Evolutionary conservation across 2,888 invertebrate genomes (phyloP), one percentile per base, ranked within the genome.

Genomic region (Leptodirus hochenwartii): DNA sequence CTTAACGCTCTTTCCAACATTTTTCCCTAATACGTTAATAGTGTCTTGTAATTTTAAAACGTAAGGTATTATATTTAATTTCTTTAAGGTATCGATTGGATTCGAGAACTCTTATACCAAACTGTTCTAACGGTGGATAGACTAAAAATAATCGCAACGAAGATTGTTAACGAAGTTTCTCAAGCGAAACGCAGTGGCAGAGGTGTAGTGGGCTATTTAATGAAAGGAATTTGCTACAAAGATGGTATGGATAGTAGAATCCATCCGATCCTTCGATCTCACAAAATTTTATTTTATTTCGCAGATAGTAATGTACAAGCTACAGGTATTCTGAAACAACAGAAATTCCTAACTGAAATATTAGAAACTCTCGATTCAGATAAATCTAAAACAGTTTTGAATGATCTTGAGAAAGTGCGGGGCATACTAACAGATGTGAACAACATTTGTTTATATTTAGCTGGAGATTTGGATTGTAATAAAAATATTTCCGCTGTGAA

Each of bases 81-180:
- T n/a, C 61, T 62, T 10, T 63, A 64, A 37, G 78, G 82, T 0
- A 68, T 90, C 8, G 60, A 69, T 29, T 85, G 82, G 70, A 51
- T 87, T 29, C 64, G 69, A 38, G 79, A 87, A 42, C 58, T 90
- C 15, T 47, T 90, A 16, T 78, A 70, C 44, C 53, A 69, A 5
- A 69, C 77, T 1, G 64, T 71, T 39, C 67, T 87, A 40, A 73
- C 70, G 0, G 62, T 66, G 9, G 81, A 84, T 29, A 59, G 87
- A 37, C 51, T 87, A 25, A 66, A 74, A 42, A 73, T 84, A 15
- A 72, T 81, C 38, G 77, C 80, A 1, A 72, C 73, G 36, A 80
- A 87, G 51, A 66, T 88, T 57, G 64, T 76, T 27, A 85, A 82
- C 41, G 78, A 82, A 37, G 77, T 84, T 1, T 64, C 81, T 2